Percentiles rank a stretch among this genome's conserved stretches.
phyloP scores from a whole-genome alignment of 2,888 invertebrate species.

The Pristionchus fissidentatus region DNA sequence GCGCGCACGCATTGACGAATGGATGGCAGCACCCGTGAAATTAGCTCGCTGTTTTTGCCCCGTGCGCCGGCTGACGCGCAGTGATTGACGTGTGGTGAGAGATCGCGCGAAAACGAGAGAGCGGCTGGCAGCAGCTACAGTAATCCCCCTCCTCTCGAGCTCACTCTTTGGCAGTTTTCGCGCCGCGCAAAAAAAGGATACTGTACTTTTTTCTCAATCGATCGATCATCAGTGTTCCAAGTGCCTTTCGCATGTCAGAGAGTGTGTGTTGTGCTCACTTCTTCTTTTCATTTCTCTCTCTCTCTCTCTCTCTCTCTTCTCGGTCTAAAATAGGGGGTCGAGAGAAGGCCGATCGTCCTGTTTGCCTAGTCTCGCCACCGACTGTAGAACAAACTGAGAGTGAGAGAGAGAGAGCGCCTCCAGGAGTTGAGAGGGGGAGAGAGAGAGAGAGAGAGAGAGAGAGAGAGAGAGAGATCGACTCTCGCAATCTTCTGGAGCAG shows the following conservation, averaged over 20 bases:
- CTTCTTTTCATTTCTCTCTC: background rate
- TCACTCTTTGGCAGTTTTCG: slow-evolving; percentile 14
- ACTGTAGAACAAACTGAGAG: too few species aligned
- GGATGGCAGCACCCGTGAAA: background rate
- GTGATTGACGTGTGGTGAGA: slow-evolving; percentile 11
- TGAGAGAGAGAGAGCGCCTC: background rate
- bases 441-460: background rate
- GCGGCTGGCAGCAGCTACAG: slow-evolving; percentile 16
- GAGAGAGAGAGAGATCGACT: background rate
- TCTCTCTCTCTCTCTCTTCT: background rate
- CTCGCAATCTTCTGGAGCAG: too few species aligned
- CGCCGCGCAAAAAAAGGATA: background rate
- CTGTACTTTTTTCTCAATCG: background rate
- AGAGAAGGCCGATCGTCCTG: background rate
- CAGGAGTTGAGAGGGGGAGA: background rate
- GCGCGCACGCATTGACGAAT: background rate
- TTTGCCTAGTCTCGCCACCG: background rate
- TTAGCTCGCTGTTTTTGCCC: slow-evolving; percentile 35
- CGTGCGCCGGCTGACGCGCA: background rate
- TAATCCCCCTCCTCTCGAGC: background rate
- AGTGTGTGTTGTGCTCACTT: too few species aligned
- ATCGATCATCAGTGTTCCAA: background rate
- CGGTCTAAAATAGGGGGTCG: background rate
- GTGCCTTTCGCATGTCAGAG: background rate
- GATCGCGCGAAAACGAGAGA: slow-evolving; percentile 11